Conservation (phyloP, 1,140 invertebrate genomes). For the Lutraria rhynchaena region DNA sequence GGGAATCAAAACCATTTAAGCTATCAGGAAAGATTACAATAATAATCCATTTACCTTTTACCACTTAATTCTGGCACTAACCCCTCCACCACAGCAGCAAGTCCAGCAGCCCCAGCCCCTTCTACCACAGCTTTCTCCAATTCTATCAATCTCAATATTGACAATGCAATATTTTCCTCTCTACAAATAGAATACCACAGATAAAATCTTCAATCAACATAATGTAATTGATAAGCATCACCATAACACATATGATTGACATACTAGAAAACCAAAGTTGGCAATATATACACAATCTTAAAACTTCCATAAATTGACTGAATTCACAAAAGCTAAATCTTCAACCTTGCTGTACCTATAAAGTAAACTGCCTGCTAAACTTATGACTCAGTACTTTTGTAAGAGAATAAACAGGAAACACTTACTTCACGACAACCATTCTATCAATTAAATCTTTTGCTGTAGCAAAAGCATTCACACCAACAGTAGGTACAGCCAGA, state of each 20-base stretch:
- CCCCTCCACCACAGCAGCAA: slow-evolving; percentile 93
- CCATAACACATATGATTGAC: no score
- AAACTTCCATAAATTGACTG: no score
- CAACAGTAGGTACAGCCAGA: slow-evolving; percentile 93
- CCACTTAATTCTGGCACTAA: slow-evolving; percentile 91
- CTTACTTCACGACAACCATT: slow-evolving; percentile 85
- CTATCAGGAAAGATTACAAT: slow-evolving; percentile 2
- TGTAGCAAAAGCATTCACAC: slow-evolving; percentile 93
- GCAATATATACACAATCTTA: no score
- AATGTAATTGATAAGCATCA: no score
- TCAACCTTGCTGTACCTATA: no score
- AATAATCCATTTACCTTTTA: slow-evolving; percentile 90
- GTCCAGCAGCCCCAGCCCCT: slow-evolving; percentile 92
- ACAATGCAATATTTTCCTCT: slow-evolving; percentile 90
- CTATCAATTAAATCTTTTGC: slow-evolving; percentile 90
- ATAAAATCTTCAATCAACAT: no score
- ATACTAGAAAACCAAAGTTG: no score
- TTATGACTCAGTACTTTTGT: no score
- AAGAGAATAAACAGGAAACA: no score
- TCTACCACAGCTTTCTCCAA: slow-evolving; percentile 96
- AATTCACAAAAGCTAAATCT: no score
- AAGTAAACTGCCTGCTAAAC: no score
- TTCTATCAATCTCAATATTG: slow-evolving; percentile 93
- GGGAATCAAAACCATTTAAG: neutral
- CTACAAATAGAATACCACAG: no score